Evolutionary conservation across 2,113 vertebrate species (phyloP).

Genomic region (Chloebia gouldiae): DNA sequence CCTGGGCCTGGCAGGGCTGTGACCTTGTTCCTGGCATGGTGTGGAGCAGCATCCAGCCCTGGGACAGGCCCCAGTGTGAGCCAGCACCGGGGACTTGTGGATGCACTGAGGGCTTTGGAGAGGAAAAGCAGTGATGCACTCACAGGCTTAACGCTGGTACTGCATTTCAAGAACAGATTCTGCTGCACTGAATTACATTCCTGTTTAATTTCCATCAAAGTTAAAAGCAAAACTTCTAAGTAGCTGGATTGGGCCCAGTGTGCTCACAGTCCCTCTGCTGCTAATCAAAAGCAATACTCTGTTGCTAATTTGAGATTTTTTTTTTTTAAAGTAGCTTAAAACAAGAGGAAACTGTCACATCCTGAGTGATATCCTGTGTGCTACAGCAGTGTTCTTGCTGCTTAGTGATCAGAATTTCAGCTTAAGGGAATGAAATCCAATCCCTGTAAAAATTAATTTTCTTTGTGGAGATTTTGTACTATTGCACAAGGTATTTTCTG

Average conservation of each 20-base stretch:
- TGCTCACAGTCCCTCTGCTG: neutral
- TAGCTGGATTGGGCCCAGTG: neutral
- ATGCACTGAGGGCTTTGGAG: neutral
- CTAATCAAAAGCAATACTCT: constrained; percentile 5
- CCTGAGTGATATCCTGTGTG: constrained; percentile 80
- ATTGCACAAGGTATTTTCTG: constrained; percentile 67
- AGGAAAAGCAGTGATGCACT: neutral
- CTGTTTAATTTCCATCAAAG: neutral
- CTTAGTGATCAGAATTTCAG: constrained; percentile 72
- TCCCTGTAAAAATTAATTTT: constrained; percentile 74
- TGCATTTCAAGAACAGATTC: neutral
- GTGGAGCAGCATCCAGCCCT: accelerated
- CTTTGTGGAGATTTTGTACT: constrained; percentile 67
- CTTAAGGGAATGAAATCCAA: constrained; percentile 73
- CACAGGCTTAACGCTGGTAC: neutral
- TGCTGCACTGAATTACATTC: neutral
- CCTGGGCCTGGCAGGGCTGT: neutral
- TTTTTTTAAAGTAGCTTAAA: constrained; percentile 44
- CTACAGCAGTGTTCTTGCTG: constrained; percentile 57
- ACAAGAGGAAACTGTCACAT: constrained; percentile 73
- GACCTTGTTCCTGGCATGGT: neutral
- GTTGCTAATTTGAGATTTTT: constrained; percentile 43
- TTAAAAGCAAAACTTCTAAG: neutral
- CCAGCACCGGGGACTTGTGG: accelerated
- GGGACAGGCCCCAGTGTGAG: neutral